phyloP scores from a whole-genome alignment of 2,113 vertebrate genomes.

The Gasterosteus aculeatus region DNA sequence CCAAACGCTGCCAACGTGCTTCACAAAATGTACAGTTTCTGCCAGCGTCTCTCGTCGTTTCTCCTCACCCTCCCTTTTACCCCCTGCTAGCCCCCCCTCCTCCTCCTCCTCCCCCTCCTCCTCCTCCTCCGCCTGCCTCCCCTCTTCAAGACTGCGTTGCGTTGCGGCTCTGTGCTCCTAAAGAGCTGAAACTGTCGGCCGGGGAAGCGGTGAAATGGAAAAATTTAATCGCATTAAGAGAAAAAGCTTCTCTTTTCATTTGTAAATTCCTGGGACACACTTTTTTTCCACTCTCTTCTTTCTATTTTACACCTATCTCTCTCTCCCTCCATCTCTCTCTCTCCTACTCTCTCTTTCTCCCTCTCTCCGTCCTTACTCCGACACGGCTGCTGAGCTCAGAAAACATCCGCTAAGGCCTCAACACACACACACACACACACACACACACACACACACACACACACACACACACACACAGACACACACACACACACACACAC shows the following conservation, averaged over 20 bases:
- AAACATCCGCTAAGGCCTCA: slow-evolving; percentile 64
- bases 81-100: slow-evolving; percentile 14
- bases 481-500: slow-evolving; percentile 23
- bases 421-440: slow-evolving; percentile 30
- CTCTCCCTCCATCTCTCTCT: slow-evolving; percentile 26
- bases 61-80: slow-evolving; percentile 41
- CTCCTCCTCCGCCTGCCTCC: slow-evolving; percentile 31
- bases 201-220: slow-evolving; percentile 84
- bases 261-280: slow-evolving; percentile 83
- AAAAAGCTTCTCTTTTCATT: slow-evolving; percentile 85
- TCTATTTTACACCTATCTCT: slow-evolving; percentile 46
- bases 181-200: slow-evolving; percentile 78
- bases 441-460: slow-evolving; percentile 8
- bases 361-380: slow-evolving; percentile 55
- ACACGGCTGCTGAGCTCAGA: slow-evolving; percentile 73
- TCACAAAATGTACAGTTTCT: slow-evolving; percentile 54
- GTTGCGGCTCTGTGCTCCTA: slow-evolving; percentile 68
- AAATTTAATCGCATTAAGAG: slow-evolving; percentile 87
- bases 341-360: slow-evolving; percentile 25
- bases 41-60: slow-evolving; percentile 29
- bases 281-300: slow-evolving; percentile 26
- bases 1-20: slow-evolving; percentile 49
- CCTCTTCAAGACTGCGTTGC: slow-evolving; percentile 67
- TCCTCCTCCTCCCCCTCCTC: background rate
- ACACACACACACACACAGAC: slow-evolving; percentile 23